Evolutionary conservation across 1,140 invertebrate genomes (phyloP).

Genomic region (Drosophila lacertosa): DNA sequence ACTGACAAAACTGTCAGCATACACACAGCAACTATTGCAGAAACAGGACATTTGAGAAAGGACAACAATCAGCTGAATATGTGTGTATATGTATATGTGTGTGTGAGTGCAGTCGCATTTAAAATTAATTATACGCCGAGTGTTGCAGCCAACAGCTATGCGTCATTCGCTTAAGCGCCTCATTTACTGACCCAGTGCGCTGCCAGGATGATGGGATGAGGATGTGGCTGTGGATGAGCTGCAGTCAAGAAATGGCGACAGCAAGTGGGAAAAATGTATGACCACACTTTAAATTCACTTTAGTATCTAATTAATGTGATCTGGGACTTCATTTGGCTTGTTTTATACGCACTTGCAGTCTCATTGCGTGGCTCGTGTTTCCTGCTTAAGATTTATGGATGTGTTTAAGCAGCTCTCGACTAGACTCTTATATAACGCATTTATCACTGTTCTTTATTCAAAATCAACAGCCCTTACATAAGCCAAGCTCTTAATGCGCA

Average conservation of each 20-base stretch:
- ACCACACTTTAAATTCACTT: constrained; percentile 24
- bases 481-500: neutral
- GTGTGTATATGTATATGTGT: constrained; percentile 6
- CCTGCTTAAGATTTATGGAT: neutral
- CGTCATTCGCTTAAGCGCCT: constrained; percentile 72
- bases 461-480: neutral
- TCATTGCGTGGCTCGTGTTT: neutral
- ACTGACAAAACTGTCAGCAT: constrained; percentile 49
- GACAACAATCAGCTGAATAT: constrained; percentile 8
- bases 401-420: neutral
- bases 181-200: constrained; percentile 56
- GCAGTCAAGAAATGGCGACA: constrained; percentile 27
- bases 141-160: constrained; percentile 64
- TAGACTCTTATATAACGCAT: neutral
- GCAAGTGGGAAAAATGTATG: constrained; percentile 11
- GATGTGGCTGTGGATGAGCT: too few species aligned
- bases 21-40: constrained; percentile 23
- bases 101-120: constrained; percentile 53
- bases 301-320: constrained; percentile 62
- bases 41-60: neutral
- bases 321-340: constrained; percentile 54
- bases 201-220: too few species aligned
- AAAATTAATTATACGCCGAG: constrained; percentile 79
- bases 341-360: constrained; percentile 12
- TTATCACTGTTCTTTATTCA: neutral